Evolutionary conservation across 2,888 invertebrate genomes (phyloP).

Genomic region (Cyrtodaria siliqua): DNA sequence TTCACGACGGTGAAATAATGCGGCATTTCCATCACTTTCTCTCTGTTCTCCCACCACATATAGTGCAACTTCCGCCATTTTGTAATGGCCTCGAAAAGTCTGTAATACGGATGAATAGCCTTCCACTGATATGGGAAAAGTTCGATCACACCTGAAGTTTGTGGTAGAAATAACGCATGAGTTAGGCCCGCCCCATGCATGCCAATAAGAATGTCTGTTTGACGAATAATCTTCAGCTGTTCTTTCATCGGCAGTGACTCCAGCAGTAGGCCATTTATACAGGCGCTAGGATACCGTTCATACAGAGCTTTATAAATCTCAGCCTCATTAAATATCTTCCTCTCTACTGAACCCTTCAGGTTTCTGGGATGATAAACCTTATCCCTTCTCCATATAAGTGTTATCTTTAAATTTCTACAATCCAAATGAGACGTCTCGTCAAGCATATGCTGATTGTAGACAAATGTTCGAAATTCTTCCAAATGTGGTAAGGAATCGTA

Average conservation of each 20-base stretch:
- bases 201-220: constrained; percentile 51
- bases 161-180: constrained; percentile 42
- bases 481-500: constrained; percentile 23
- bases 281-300: constrained; percentile 31
- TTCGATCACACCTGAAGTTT: constrained; percentile 40
- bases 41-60: constrained; percentile 40
- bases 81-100: constrained; percentile 45
- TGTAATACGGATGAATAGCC: constrained; percentile 21
- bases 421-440: constrained; percentile 9
- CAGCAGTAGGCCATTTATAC: constrained; percentile 35
- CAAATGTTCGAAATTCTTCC: constrained; percentile 50
- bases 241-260: constrained; percentile 53
- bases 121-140: constrained; percentile 43
- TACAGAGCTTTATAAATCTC: constrained; percentile 35
- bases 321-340: constrained; percentile 54
- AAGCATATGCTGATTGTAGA: constrained; percentile 33
- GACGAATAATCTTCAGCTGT: constrained; percentile 39
- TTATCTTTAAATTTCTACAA: constrained; percentile 40
- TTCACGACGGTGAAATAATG: constrained; percentile 48
- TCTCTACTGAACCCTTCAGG: constrained; percentile 37
- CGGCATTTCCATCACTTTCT: constrained; percentile 28
- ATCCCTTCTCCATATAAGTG: constrained; percentile 48
- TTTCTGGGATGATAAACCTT: constrained; percentile 58
- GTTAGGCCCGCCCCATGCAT: constrained; percentile 61
- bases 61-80: constrained; percentile 38